Evolutionary conservation across 2,888 invertebrate species (phyloP), one percentile per base, ranked within the genome.

Genomic region (Nymphalis urticae): DNA sequence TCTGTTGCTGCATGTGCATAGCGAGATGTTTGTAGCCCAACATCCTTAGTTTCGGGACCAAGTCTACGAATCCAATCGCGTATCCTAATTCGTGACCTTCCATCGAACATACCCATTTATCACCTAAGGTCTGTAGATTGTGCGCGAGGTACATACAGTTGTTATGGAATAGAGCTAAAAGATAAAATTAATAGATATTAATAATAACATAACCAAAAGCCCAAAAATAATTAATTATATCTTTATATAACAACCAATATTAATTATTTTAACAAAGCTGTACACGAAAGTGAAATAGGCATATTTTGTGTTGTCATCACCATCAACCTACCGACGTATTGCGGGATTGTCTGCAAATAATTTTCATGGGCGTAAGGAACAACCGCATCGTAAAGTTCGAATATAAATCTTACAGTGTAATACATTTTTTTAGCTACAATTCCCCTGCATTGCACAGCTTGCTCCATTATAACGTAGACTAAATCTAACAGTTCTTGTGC

Each of bases 71-170:
- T 8, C 95, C 94, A 62, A 95, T 90, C 3, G 94, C 93, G 69
- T 94, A 93, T 65, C 93, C 87, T 69, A 92, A 84, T 53, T 94
- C 83, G 0, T 93, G 85, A 0, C 88, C 86, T 3, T 95, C 94
- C 80, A 96, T 92, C 65, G 94, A 93, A 3, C 92, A 89, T 54
- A 94, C 89, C 93, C 96, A 97, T 80, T 94, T 94, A 77, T 94
- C 93, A 0, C 95, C 95, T 78, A 96, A 89, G 0, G 94, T 94
- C 66, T 94, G 92, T 66, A 96, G 88, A 77, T 95, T 94, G 87
- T 97, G 96, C 0, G 96, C 95, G 16, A 98, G 91, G 82, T 95
- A 98, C 95, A 97, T 95, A 83, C 98, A 98, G 86, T 98, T 98
- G 91, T 98, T 98, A 89, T 98, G 95, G 81, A 97, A 97, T 36